Evolutionary conservation across 2,113 vertebrate genomes (phyloP).

Genomic region (Eolophus roseicapilla): DNA sequence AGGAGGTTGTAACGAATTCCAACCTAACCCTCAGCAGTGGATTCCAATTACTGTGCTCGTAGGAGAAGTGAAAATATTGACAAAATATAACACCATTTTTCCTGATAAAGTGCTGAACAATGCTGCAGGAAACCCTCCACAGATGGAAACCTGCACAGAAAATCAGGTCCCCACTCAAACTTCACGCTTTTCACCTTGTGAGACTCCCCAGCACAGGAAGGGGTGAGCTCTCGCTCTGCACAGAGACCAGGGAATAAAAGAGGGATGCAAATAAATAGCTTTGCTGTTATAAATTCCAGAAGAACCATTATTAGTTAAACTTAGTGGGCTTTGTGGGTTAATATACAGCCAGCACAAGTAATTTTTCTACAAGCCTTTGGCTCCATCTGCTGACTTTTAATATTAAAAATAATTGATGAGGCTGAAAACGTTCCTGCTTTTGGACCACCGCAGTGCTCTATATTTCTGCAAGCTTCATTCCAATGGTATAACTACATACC

Average conservation of each 20-base stretch:
- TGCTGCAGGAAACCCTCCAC: not conserved
- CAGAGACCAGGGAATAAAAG: not conserved
- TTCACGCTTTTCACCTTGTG: not conserved
- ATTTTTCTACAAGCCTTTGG: conserved; percentile 75
- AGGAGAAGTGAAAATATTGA: not conserved
- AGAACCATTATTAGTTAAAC: not conserved
- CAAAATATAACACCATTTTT: not conserved
- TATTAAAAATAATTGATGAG: conserved; percentile 57
- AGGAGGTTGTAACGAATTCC: not conserved
- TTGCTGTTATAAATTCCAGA: not conserved
- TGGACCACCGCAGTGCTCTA: not conserved
- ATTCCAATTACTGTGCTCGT: not conserved
- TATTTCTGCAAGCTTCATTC: not conserved
- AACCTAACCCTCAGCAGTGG: not conserved
- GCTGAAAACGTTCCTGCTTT: not conserved
- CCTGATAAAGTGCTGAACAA: not conserved
- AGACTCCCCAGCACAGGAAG: not conserved
- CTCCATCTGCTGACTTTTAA: conserved; percentile 82
- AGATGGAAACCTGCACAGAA: not conserved
- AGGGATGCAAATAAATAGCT: not conserved
- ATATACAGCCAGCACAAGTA: conserved; percentile 16
- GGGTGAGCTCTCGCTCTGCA: not conserved
- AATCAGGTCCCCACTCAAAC: not conserved
- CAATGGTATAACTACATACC: not conserved
- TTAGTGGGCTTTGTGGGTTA: conserved; percentile 11